Percentiles rank a stretch among this genome's conserved stretches.
These are phyloP conservation scores for Podabrus alpinus DNA, from an alignment of 2,888 invertebrate species.

Conservation along the genomic window DNA sequence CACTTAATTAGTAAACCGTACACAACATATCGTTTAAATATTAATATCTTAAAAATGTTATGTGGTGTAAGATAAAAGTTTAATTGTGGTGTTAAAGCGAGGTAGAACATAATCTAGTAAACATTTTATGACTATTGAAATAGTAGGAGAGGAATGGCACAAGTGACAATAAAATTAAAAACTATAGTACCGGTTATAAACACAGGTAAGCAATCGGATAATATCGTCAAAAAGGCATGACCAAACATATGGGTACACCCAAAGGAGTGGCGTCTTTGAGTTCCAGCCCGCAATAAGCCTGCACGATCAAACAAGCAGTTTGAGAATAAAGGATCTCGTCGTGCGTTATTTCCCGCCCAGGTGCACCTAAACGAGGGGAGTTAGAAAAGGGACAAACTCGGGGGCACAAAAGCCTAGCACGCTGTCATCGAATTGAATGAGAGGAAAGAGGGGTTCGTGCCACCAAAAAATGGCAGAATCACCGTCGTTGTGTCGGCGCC, in stretches of 20 bases:
- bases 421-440: conserved; percentile 48
- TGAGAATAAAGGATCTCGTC: conserved; percentile 41
- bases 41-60: background rate
- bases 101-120: conserved; percentile 19
- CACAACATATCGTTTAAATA: background rate
- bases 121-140: conserved; percentile 28
- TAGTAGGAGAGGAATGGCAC: conserved; percentile 30
- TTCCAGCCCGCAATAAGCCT: conserved; percentile 24
- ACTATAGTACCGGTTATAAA: conserved; percentile 35
- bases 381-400: conserved; percentile 34
- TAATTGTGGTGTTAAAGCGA: conserved; percentile 5
- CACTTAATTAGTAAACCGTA: background rate
- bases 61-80: background rate
- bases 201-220: conserved; percentile 37
- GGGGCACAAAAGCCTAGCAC: conserved; percentile 50
- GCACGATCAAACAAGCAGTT: conserved; percentile 31
- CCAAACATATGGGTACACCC: conserved; percentile 25
- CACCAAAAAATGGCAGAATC: conserved; percentile 52
- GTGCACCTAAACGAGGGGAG: conserved; percentile 55
- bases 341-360: conserved; percentile 56
- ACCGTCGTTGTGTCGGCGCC: conserved; percentile 39
- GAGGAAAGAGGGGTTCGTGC: conserved; percentile 40
- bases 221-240: conserved; percentile 32
- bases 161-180: conserved; percentile 37
- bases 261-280: conserved; percentile 32